Evolutionary conservation across 23 tunicate species (phyloP).

Genomic region (Pegea sp.): DNA sequence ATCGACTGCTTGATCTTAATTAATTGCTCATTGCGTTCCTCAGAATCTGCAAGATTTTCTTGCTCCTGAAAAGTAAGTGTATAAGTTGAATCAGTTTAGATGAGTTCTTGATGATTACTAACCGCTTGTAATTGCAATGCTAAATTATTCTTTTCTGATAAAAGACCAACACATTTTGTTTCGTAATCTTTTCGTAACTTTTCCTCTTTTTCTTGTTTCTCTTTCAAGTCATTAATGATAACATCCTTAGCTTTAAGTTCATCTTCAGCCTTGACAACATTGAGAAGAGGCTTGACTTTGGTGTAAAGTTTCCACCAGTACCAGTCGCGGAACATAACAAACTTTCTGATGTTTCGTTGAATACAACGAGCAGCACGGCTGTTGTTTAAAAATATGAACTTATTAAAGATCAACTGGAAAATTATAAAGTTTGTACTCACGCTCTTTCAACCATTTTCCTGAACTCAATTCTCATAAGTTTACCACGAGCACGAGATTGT

Average conservation of each 20-base stretch:
- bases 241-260: slow-evolving; percentile 80
- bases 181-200: slow-evolving; percentile 84
- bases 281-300: slow-evolving; percentile 91
- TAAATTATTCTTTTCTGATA: slow-evolving; percentile 87
- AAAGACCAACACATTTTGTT: slow-evolving; percentile 61
- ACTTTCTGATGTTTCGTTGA: slow-evolving; percentile 78
- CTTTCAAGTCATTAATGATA: slow-evolving; percentile 60
- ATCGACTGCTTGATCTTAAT: slow-evolving; percentile 74
- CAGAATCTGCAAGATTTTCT: slow-evolving; percentile 95
- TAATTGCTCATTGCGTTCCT: slow-evolving; percentile 90
- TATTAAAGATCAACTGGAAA: background rate
- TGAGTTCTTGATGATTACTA: too few relatives aligned
- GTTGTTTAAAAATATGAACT: slow-evolving; percentile 2
- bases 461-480: slow-evolving; percentile 66
- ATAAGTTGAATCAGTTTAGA: too few relatives aligned
- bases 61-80: too few relatives aligned
- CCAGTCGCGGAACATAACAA: slow-evolving; percentile 76
- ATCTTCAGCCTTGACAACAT: slow-evolving; percentile 82
- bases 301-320: slow-evolving; percentile 93
- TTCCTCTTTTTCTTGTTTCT: slow-evolving; percentile 65
- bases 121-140: slow-evolving; percentile 91
- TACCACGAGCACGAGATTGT: slow-evolving; percentile 78
- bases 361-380: slow-evolving; percentile 79
- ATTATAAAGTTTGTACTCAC: slow-evolving; percentile 9
- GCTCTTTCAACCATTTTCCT: slow-evolving; percentile 75